Evolutionary conservation across 2,888 invertebrate genomes (phyloP), one percentile per base, ranked within the genome.

Genomic region (Spodoptera exigua): DNA sequence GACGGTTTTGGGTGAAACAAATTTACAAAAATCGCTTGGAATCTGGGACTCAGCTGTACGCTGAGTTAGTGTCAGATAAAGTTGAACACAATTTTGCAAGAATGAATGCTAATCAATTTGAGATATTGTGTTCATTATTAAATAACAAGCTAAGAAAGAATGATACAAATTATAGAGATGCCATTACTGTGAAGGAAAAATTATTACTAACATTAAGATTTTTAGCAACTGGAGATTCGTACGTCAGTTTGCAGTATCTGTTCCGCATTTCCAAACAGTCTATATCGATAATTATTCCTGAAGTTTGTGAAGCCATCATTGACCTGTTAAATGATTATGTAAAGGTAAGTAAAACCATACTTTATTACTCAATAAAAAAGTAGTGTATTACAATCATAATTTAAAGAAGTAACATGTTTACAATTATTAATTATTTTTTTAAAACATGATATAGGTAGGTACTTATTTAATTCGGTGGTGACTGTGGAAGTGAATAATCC

Each of bases 191-290:
- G 43, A 70, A 65, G 59, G 71, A 72, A 66, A 74, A 63, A 62
- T 45, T 72, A 70, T 32, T 60, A 61, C 35, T 68, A 17, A 74
- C 70, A 58, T 61, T 70, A 12, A 56, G 71, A 60, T 75, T 72
- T 58, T 66, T 75, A 68, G 71, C 70, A 32, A 71, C 47, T 56
- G 76, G 73, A 56, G 76, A 74, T 70, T 76, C 76, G 3, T 74
- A 72, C 48, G 46, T 45, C 48, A 73, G 73, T 59, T 46, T 71
- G 46, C 62, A 64, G 63, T 75, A 72, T 61, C 61, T 60, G 9
- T 70, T 63, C 54, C 41, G 60, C 17, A 45, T 76, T 27, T 74
- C 67, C 47, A 70, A 73, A 66, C 70, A 69, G 43, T 60, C 61
- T 43, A 74, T 76, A 61, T 64, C 61, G 11, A 67, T 32, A 44